Evolutionary conservation across 1,140 invertebrate species (phyloP), one percentile per base, ranked within the genome.

Genomic region (Elysia chlorotica): DNA sequence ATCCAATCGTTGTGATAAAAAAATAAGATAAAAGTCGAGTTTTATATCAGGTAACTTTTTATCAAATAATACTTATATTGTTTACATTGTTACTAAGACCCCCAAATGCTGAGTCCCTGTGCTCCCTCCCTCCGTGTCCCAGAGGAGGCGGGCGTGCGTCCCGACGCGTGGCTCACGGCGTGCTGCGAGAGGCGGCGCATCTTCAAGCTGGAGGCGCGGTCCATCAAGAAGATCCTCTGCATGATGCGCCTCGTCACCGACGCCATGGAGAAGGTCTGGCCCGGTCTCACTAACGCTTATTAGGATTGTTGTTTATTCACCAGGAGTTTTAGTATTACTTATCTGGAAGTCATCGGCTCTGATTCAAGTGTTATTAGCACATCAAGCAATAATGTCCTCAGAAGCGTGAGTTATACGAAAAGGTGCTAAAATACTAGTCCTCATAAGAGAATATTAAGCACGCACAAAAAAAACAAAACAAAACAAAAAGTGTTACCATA

Each of bases 261-360:
- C 23, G 69, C 69, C 2, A 71, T 71, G 69, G 69, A 71, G n/a
- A 71, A 71, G 28, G 69, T 71, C n/a, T n/a, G n/a, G n/a, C n/a
- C n/a, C n/a, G n/a, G n/a, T n/a, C n/a, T n/a, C n/a, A n/a, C n/a
- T n/a, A n/a, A n/a, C n/a, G n/a, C n/a, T n/a, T n/a, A n/a, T n/a
- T n/a, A n/a, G n/a, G n/a, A n/a, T n/a, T n/a, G n/a, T n/a, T n/a
- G n/a, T n/a, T n/a, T n/a, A n/a, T n/a, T n/a, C n/a, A n/a, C n/a
- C n/a, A n/a, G n/a, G n/a, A n/a, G n/a, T n/a, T n/a, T n/a, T n/a
- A n/a, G n/a, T n/a, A n/a, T n/a, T n/a, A n/a, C n/a, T n/a, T n/a
- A n/a, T n/a, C n/a, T n/a, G n/a, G n/a, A n/a, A n/a, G n/a, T n/a
- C n/a, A n/a, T n/a, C n/a, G n/a, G n/a, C n/a, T n/a, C n/a, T n/a